Conservation (phyloP, 2,888 invertebrate genomes). For the Pollenia griseotomentosa region DNA sequence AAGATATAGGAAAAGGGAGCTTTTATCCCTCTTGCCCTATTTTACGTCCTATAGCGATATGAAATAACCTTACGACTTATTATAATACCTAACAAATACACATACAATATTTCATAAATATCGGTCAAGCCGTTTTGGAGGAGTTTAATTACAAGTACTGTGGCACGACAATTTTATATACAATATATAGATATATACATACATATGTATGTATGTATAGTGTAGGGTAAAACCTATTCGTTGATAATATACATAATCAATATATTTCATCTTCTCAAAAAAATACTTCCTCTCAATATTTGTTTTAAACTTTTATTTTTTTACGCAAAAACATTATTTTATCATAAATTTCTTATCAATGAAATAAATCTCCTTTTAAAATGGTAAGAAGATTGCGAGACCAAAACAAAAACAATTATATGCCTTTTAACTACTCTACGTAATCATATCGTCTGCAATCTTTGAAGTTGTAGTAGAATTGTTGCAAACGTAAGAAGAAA, state of each 20-base stretch:
- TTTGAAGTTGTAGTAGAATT: conserved; percentile 12
- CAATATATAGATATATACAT: too few species aligned
- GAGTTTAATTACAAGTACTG: too few species aligned
- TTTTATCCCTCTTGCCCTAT: too few species aligned
- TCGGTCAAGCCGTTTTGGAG: too few species aligned
- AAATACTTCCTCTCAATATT: not conserved
- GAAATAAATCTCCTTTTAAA: conserved; percentile 72
- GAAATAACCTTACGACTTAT: too few species aligned
- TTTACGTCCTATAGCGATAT: too few species aligned
- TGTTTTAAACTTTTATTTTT: conserved; percentile 12
- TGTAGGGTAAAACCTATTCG: conserved; percentile 24
- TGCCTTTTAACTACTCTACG: conserved; percentile 60
- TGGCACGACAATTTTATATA: too few species aligned
- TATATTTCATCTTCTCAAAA: not conserved
- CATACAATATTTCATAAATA: too few species aligned
- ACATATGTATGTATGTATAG: not conserved
- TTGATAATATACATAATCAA: too few species aligned
- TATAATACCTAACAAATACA: too few species aligned
- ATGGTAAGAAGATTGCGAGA: conserved; percentile 60
- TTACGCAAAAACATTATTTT: conserved; percentile 54
- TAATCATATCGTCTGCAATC: conserved; percentile 7
- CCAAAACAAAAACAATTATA: conserved; percentile 62
- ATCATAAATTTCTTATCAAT: conserved; percentile 73
- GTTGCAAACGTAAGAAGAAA: not conserved
- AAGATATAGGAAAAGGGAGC: too few species aligned